Evolutionary conservation across 2,797 vertebrate species (phyloP).

Genomic region (Iguana delicatissima): DNA sequence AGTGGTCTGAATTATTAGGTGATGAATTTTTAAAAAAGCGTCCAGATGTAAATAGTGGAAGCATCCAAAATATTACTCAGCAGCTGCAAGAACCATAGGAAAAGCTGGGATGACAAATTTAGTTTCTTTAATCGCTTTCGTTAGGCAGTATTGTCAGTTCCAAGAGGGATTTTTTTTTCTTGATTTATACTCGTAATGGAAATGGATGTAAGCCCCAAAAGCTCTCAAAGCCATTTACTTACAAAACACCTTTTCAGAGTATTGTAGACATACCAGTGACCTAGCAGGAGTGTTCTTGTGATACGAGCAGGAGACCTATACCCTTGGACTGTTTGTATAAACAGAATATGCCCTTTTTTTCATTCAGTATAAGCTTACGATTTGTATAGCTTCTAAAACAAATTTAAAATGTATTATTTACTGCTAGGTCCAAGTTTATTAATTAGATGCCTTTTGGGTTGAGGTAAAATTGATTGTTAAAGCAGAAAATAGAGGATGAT

Average conservation of each 20-base stretch:
- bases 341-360: slow-evolving; percentile 57
- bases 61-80: slow-evolving; percentile 81
- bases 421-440: slow-evolving; percentile 76
- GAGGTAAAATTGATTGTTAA: slow-evolving; percentile 83
- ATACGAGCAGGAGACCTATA: background rate
- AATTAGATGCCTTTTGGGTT: slow-evolving; percentile 78
- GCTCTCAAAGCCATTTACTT: slow-evolving; percentile 72
- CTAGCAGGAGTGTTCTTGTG: slow-evolving; percentile 48
- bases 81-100: slow-evolving; percentile 78
- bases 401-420: slow-evolving; percentile 75
- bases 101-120: slow-evolving; percentile 82
- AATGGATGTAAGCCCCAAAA: slow-evolving; percentile 76
- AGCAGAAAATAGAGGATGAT: slow-evolving; percentile 78
- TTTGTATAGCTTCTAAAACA: slow-evolving; percentile 57
- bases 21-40: slow-evolving; percentile 79
- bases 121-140: slow-evolving; percentile 80
- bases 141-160: slow-evolving; percentile 79
- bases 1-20: slow-evolving; percentile 79
- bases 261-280: slow-evolving; percentile 66
- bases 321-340: slow-evolving; percentile 54
- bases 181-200: slow-evolving; percentile 77
- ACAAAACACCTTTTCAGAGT: slow-evolving; percentile 76
- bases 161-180: slow-evolving; percentile 77
- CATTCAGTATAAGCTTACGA: slow-evolving; percentile 50
- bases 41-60: slow-evolving; percentile 81